Evolutionary conservation across 2,888 invertebrate genomes (phyloP).

Genomic region (Odontocerum albicorne): DNA sequence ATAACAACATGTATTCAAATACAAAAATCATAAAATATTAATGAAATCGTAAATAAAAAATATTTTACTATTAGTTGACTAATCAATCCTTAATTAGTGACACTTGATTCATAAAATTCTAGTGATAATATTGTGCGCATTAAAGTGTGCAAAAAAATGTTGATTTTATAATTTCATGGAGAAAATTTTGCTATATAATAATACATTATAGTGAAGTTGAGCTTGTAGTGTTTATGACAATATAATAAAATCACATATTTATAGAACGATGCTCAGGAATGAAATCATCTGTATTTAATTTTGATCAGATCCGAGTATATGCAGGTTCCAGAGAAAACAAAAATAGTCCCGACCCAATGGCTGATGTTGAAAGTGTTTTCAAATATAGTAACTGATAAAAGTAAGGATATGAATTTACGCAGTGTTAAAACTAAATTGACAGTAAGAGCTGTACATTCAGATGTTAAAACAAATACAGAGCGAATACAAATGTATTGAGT

Average conservation of each 20-base stretch:
- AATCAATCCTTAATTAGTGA: too few species aligned
- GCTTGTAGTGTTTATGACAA: too few species aligned
- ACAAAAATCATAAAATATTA: too few species aligned
- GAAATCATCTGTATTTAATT: background rate
- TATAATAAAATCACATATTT: background rate
- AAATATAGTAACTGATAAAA: conserved; percentile 79
- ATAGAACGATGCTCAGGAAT: background rate
- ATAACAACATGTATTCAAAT: too few species aligned
- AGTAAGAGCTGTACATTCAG: conserved; percentile 75
- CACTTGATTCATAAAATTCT: too few species aligned
- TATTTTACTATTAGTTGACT: too few species aligned
- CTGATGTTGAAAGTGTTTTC: conserved; percentile 72
- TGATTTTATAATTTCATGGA: too few species aligned
- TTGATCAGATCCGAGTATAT: conserved; percentile 29
- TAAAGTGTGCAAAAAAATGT: too few species aligned
- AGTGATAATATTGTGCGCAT: too few species aligned
- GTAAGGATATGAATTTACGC: conserved; percentile 75
- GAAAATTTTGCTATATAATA: too few species aligned
- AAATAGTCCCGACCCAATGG: conserved; percentile 74
- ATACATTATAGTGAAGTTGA: background rate
- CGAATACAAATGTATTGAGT: conserved; percentile 78
- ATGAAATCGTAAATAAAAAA: too few species aligned
- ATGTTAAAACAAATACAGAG: conserved; percentile 75
- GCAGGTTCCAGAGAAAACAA: conserved; percentile 75
- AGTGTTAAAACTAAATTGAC: conserved; percentile 81